Percentiles rank a stretch among this genome's conserved stretches.
phyloP scores from a whole-genome alignment of 2,888 invertebrate species.

The Lasius platythorax region DNA sequence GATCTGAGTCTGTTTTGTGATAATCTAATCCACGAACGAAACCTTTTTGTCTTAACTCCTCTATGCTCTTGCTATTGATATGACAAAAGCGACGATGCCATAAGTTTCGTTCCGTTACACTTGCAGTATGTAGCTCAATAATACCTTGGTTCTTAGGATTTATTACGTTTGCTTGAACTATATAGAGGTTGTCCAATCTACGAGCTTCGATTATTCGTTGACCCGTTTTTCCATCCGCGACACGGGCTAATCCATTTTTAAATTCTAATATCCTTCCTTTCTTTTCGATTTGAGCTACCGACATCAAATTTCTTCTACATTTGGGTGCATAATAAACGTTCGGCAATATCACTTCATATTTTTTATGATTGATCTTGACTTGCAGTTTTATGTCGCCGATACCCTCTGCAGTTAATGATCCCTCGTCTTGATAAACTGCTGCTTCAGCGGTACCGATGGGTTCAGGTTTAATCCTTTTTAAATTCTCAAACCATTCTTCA shows the following conservation, averaged over 20 bases:
- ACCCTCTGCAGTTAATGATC: neutral
- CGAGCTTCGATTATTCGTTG: neutral
- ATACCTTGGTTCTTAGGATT: neutral
- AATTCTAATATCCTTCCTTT: neutral
- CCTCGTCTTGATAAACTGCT: neutral
- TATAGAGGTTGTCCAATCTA: neutral
- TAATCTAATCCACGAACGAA: neutral
- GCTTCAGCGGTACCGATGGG: neutral
- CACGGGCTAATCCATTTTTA: neutral
- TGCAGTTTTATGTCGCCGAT: neutral
- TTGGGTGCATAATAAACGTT: neutral
- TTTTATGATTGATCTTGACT: neutral
- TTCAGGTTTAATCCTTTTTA: neutral
- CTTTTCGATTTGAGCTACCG: neutral
- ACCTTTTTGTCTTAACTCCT: neutral
- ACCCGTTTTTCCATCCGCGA: neutral
- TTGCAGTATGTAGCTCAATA: neutral
- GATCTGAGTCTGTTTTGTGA: neutral
- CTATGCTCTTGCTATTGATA: neutral
- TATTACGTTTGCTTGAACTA: neutral
- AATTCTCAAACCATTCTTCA: neutral
- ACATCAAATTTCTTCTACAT: neutral
- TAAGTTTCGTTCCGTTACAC: neutral
- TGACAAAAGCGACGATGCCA: neutral
- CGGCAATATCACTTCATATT: neutral